Evolutionary conservation across 2,113 vertebrate species (phyloP).

Genomic region (Cheirogaleus medius): DNA sequence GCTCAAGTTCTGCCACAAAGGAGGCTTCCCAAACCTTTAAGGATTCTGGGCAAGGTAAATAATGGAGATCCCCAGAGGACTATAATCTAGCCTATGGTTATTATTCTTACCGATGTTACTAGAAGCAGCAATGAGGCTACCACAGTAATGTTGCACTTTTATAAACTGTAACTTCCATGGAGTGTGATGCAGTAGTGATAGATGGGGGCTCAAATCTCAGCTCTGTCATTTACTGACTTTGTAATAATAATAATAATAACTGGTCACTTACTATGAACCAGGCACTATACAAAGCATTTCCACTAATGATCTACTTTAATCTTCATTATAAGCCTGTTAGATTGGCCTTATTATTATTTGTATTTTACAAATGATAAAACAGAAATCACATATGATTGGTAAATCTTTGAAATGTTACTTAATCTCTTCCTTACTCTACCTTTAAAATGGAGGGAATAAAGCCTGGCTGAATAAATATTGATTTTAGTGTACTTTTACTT

Average conservation of each 20-base stretch:
- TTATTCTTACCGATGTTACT: background rate
- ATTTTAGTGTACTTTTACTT: background rate
- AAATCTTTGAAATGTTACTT: background rate
- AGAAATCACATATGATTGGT: background rate
- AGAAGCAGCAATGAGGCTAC: background rate
- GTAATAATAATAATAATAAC: background rate
- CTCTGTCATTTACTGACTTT: background rate
- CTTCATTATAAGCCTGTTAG: background rate
- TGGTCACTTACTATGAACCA: background rate
- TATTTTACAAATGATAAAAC: slow-evolving; percentile 18
- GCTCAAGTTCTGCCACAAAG: background rate
- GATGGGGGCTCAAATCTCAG: background rate
- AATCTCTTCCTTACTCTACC: background rate
- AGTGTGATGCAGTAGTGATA: background rate
- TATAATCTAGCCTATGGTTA: background rate
- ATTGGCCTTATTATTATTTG: background rate
- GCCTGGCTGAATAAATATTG: background rate
- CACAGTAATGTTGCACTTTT: background rate
- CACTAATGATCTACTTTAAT: background rate
- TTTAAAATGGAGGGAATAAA: background rate
- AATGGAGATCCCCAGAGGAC: background rate
- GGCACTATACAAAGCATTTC: background rate
- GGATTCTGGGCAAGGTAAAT: background rate
- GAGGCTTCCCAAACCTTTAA: background rate
- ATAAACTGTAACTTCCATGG: background rate